Conservation (phyloP, 2,888 invertebrate genomes). For the Thelaira solivaga region DNA sequence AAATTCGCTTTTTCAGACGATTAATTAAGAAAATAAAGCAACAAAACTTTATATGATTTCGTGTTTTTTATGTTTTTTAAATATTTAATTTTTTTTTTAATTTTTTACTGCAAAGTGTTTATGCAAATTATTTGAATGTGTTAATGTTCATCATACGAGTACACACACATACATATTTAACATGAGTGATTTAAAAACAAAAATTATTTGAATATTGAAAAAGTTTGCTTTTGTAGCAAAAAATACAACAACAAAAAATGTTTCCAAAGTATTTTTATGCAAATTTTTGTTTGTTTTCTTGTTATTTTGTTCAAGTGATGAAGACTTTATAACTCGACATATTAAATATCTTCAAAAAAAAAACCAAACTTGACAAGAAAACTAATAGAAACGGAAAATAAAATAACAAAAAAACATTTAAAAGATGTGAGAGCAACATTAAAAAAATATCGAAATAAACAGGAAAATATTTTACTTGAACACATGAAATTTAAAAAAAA, state of each 20-base stretch:
- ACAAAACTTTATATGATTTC: no score
- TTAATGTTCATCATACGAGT: conserved; percentile 31
- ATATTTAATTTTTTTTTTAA: background rate
- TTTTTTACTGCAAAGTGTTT: conserved; percentile 30
- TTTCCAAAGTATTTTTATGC: conserved; percentile 40
- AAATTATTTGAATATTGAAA: conserved; percentile 57
- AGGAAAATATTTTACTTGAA: background rate
- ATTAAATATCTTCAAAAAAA: conserved; percentile 31
- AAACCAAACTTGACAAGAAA: no score
- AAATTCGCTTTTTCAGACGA: no score
- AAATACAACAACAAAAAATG: conserved; percentile 6
- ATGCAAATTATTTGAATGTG: conserved; percentile 41
- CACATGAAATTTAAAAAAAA: no score
- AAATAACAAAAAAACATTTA: no score
- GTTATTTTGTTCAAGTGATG: no score
- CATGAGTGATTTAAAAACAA: background rate
- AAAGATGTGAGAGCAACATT: no score
- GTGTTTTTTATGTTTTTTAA: background rate
- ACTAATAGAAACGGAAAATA: no score
- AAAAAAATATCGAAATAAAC: no score
- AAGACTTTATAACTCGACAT: conserved; percentile 14
- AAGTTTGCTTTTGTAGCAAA: conserved; percentile 48
- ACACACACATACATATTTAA: conserved; percentile 12
- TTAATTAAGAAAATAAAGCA: conserved; percentile 3
- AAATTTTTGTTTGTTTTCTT: conserved; percentile 32